phyloP scores from a whole-genome alignment of 2,797 vertebrate species.

The Heliangelus exortis region DNA sequence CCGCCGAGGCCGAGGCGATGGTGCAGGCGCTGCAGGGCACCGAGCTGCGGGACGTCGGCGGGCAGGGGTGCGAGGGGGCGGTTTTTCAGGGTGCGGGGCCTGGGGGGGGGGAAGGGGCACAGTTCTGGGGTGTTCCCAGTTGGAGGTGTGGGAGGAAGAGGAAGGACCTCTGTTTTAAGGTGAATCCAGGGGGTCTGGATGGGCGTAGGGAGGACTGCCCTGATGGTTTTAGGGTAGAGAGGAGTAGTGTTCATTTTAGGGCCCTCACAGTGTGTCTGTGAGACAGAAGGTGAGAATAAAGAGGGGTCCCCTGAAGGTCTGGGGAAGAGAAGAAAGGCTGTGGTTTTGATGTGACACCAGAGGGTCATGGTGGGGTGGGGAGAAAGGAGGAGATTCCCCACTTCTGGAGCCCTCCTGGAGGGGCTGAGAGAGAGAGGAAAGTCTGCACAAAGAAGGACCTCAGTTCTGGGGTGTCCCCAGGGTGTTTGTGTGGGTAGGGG shows the following conservation, averaged over 20 bases:
- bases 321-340: not conserved
- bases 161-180: accelerated
- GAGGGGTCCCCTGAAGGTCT: not conserved
- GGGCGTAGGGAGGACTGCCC: not conserved
- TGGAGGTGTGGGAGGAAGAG: too few relatives aligned
- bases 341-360: not conserved
- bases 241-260: too few relatives aligned
- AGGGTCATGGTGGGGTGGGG: too few relatives aligned
- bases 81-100: not conserved
- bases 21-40: constrained; percentile 81
- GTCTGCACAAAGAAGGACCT: not conserved
- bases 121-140: accelerated
- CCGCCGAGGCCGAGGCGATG: constrained; percentile 83
- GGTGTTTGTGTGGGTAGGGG: not conserved
- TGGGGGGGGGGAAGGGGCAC: not conserved
- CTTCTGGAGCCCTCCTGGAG: not conserved
- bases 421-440: not conserved
- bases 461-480: not conserved
- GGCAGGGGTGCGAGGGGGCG: not conserved
- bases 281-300: not conserved
- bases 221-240: not conserved
- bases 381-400: not conserved
- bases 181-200: too few relatives aligned
- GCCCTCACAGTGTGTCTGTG: too few relatives aligned
- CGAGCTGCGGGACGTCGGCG: constrained; percentile 76